phyloP scores from a whole-genome alignment of 2,888 invertebrate species.

The Boloria euphrosyne region DNA sequence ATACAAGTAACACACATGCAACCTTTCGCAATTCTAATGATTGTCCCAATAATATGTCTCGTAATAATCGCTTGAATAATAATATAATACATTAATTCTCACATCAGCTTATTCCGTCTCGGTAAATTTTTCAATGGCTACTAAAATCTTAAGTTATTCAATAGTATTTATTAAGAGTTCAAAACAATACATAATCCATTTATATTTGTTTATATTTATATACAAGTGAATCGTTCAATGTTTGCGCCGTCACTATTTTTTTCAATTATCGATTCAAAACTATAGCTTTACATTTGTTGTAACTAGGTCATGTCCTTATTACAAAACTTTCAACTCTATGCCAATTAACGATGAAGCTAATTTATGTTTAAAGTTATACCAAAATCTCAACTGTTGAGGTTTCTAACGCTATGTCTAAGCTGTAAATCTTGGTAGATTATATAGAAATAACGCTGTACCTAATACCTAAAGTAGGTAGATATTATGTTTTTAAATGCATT shows the following conservation, averaged over 20 bases:
- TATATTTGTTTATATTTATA: too few species aligned
- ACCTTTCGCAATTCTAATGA: too few species aligned
- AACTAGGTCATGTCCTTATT: slow-evolving; percentile 21
- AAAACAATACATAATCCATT: too few species aligned
- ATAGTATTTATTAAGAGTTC: too few species aligned
- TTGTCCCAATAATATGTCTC: too few species aligned
- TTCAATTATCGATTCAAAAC: slow-evolving; percentile 15
- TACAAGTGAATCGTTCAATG: too few species aligned
- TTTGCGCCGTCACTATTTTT: slow-evolving; percentile 12
- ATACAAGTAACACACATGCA: too few species aligned
- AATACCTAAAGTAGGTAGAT: too few species aligned
- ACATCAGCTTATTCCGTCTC: not conserved
- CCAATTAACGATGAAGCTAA: slow-evolving; percentile 9
- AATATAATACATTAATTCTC: too few species aligned
- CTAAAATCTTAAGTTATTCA: too few species aligned
- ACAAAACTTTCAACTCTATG: slow-evolving; percentile 13
- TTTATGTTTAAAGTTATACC: slow-evolving; percentile 14
- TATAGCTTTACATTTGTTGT: slow-evolving; percentile 8
- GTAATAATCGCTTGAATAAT: too few species aligned
- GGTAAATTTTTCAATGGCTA: too few species aligned
- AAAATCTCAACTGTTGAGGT: slow-evolving; percentile 16
- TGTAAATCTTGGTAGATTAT: not conserved
- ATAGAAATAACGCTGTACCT: not conserved
- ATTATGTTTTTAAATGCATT: not conserved
- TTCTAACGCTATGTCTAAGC: not conserved